Conservation (phyloP, 2,113 vertebrate species). For the Myodes glareolus region DNA sequence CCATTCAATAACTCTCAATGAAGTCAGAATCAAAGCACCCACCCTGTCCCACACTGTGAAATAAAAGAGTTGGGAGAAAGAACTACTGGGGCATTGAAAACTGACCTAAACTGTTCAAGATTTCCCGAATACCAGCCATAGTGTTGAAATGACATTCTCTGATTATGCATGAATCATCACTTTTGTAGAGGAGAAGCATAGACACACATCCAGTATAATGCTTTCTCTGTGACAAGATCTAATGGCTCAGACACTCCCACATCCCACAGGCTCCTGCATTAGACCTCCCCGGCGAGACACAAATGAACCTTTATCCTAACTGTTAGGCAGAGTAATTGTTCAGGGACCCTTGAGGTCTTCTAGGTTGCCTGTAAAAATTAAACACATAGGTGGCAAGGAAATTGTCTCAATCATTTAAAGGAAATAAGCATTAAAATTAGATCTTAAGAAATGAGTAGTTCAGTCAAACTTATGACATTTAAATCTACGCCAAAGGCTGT, state of each 20-base stretch:
- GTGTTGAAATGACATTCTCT: slow-evolving; percentile 17
- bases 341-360: background rate
- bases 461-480: slow-evolving; percentile 5
- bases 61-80: background rate
- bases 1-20: background rate
- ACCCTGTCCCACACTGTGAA: background rate
- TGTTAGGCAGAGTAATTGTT: background rate
- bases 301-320: background rate
- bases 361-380: background rate
- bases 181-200: background rate
- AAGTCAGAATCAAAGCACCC: background rate
- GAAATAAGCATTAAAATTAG: slow-evolving; percentile 27
- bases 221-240: slow-evolving; percentile 19
- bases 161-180: slow-evolving; percentile 46
- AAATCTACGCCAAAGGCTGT: background rate
- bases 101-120: background rate
- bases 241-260: background rate
- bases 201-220: rapidly evolving
- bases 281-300: background rate
- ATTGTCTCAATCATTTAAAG: slow-evolving; percentile 17
- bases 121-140: slow-evolving; percentile 48
- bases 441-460: background rate
- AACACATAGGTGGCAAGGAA: slow-evolving; percentile 43
- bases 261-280: background rate
- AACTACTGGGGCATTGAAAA: slow-evolving; percentile 21